Conservation (phyloP, 2,797 vertebrate genomes). For the Myripristis jacobus region DNA sequence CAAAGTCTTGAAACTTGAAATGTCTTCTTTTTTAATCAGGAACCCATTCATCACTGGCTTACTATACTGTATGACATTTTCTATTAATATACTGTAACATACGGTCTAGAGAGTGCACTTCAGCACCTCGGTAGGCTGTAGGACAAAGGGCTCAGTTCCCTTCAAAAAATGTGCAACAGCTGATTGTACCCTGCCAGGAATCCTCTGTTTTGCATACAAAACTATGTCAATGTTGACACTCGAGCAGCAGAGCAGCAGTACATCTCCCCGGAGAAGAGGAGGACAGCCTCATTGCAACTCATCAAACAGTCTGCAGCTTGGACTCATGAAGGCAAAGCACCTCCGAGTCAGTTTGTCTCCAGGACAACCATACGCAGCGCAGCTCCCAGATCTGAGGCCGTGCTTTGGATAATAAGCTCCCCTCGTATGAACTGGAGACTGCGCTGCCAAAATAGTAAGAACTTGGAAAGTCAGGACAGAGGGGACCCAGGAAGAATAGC, state of each 20-base stretch:
- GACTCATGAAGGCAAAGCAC: constrained; percentile 7
- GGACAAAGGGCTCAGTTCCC: not conserved
- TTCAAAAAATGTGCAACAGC: constrained; percentile 14
- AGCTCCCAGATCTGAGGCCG: too few species aligned
- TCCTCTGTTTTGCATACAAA: not conserved
- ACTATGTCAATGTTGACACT: constrained; percentile 1
- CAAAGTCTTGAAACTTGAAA: not conserved
- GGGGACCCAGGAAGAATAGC: too few species aligned
- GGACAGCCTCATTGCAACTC: constrained; percentile 13
- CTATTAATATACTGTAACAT: not conserved
- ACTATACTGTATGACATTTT: not conserved
- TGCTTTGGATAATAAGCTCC: too few species aligned
- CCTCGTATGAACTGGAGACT: too few species aligned
- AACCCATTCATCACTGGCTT: not conserved
- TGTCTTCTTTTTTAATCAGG: not conserved
- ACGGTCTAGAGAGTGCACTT: not conserved
- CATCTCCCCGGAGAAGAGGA: not conserved
- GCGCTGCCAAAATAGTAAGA: too few species aligned
- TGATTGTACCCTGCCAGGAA: constrained; percentile 11
- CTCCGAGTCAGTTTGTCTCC: constrained; percentile 19
- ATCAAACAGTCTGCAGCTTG: constrained; percentile 11
- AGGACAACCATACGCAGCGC: constrained; percentile 25
- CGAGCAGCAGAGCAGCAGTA: not conserved
- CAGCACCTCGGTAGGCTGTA: too few species aligned
- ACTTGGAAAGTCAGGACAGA: too few species aligned